Conservation (phyloP, 2,888 invertebrate species). For the Thysanoteuthis rhombus region DNA sequence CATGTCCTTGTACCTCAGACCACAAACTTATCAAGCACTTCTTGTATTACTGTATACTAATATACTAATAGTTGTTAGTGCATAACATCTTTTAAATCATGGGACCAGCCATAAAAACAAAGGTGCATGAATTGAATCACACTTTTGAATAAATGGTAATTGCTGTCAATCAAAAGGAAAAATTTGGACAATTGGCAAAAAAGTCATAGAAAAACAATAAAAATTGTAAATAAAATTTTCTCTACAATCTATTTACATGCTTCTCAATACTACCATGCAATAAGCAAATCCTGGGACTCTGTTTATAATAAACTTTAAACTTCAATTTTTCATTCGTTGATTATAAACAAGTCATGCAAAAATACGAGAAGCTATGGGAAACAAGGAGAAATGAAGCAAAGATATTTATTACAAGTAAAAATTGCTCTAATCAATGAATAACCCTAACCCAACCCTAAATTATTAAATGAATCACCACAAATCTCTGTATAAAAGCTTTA, state of each 20-base stretch:
- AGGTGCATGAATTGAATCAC: background rate
- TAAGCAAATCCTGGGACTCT: background rate
- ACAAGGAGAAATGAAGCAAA: too few species aligned
- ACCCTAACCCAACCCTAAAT: too few species aligned
- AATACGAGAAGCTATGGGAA: too few species aligned
- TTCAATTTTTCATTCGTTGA: background rate
- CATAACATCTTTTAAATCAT: background rate
- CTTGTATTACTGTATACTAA: background rate
- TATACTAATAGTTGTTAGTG: background rate
- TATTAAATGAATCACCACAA: too few species aligned
- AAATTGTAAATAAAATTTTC: too few species aligned
- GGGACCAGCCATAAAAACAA: background rate
- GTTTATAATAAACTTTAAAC: background rate
- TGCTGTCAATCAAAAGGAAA: background rate
- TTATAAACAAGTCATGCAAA: background rate
- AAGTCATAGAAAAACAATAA: too few species aligned
- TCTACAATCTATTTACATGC: background rate
- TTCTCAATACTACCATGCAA: background rate
- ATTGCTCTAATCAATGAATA: too few species aligned
- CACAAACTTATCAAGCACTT: too few species aligned
- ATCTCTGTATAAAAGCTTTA: too few species aligned
- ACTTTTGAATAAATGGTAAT: background rate
- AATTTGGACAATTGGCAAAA: background rate
- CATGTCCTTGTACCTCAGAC: too few species aligned
- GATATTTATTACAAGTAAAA: too few species aligned